These are phyloP conservation scores for Blera fallax DNA, from an alignment of 2,888 invertebrate genomes.

Conservation along the genomic window DNA sequence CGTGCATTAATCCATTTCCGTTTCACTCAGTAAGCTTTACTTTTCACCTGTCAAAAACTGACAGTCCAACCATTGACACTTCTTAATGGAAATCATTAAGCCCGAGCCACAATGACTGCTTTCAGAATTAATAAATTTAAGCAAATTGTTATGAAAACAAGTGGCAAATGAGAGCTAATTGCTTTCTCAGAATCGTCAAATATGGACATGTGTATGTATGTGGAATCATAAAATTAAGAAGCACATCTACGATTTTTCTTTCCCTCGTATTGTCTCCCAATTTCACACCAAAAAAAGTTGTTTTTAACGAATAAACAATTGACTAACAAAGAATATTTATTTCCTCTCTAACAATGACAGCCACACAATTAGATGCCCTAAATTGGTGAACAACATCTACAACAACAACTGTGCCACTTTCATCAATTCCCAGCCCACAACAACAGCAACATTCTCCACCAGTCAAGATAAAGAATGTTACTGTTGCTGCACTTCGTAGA, in stretches of 20 bases:
- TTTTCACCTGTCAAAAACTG: too few relatives aligned
- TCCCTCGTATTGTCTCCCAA: neutral
- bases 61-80: too few relatives aligned
- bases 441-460: constrained; percentile 20
- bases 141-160: too few relatives aligned
- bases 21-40: too few relatives aligned
- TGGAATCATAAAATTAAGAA: too few relatives aligned
- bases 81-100: too few relatives aligned
- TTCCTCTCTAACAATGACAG: neutral
- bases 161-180: too few relatives aligned
- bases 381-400: constrained; percentile 41
- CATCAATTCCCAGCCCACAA: neutral
- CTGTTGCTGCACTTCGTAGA: neutral
- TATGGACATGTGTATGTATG: too few relatives aligned
- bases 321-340: constrained; percentile 21
- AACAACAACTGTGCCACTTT: constrained; percentile 24
- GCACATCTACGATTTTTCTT: neutral
- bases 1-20: too few relatives aligned
- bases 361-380: constrained; percentile 46
- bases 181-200: neutral
- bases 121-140: too few relatives aligned
- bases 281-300: neutral
- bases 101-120: too few relatives aligned
- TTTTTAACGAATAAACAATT: neutral
- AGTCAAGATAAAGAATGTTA: constrained; percentile 22